phyloP scores from a whole-genome alignment of 1,140 invertebrate species.

The Aphelinus certus region DNA sequence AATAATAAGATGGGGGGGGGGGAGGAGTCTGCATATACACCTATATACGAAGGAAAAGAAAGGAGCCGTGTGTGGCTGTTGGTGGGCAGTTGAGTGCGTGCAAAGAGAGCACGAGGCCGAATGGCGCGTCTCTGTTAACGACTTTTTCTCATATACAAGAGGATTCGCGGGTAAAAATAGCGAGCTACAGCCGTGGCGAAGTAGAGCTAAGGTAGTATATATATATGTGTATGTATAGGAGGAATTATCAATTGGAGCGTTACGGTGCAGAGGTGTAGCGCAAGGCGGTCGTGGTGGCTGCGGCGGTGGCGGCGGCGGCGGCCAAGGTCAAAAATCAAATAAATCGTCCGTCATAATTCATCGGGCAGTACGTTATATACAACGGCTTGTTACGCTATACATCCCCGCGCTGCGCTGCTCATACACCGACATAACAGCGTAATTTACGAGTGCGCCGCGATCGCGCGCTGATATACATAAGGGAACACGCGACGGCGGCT shows the following conservation, averaged over 20 bases:
- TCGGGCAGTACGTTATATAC: constrained; percentile 20
- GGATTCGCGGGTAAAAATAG: constrained; percentile 30
- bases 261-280: neutral
- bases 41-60: neutral
- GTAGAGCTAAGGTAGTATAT: no score
- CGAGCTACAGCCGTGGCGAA: no score
- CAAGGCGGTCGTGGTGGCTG: neutral
- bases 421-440: constrained; percentile 43
- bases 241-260: no score
- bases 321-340: constrained; percentile 30
- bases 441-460: constrained; percentile 29
- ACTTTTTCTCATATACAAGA: constrained; percentile 26
- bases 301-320: neutral
- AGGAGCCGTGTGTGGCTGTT: neutral
- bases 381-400: constrained; percentile 29
- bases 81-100: no score
- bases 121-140: neutral
- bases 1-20: no score
- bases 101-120: no score
- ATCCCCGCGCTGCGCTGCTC: constrained; percentile 25
- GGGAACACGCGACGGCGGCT: constrained; percentile 11
- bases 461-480: neutral
- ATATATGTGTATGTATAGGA: no score
- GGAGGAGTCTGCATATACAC: neutral
- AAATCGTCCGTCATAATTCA: constrained; percentile 34